A percentile compares a stretch with the other conserved stretches of the same genome.
These are phyloP conservation scores for Steinernema khuongi DNA, from an alignment of 1,140 invertebrate genomes.

Conservation along the genomic window DNA sequence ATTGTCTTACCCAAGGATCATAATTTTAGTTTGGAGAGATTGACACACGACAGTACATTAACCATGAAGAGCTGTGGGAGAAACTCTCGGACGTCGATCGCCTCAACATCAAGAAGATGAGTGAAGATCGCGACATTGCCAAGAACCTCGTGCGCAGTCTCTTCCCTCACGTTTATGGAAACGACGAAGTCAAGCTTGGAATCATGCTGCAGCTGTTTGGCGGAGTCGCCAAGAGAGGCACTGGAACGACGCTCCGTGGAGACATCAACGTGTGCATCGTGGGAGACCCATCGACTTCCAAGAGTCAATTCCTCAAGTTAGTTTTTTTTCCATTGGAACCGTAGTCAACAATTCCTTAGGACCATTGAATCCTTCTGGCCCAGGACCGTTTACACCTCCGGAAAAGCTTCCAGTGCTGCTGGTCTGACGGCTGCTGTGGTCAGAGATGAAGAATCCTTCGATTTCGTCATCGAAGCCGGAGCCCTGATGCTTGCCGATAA, in stretches of 20 bases:
- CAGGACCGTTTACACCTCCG: constrained; percentile 92
- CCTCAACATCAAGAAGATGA: constrained; percentile 95
- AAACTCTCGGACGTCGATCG: constrained; percentile 91
- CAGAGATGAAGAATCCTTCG: constrained; percentile 89
- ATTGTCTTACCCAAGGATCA: constrained; percentile 2
- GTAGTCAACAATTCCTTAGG: constrained; percentile 41
- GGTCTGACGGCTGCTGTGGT: constrained; percentile 97
- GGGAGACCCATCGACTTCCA: constrained; percentile 96
- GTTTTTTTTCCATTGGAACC: constrained; percentile 52
- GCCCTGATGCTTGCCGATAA: constrained; percentile 98
- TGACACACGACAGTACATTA: constrained; percentile 70
- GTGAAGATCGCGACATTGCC: constrained; percentile 80
- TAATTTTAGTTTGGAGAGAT: constrained; percentile 62
- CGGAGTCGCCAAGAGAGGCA: constrained; percentile 84
- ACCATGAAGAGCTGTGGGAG: constrained; percentile 82
- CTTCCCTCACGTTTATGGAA: constrained; percentile 95
- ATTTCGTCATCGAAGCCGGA: constrained; percentile 98
- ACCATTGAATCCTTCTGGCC: constrained; percentile 87
- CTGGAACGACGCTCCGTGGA: constrained; percentile 77
- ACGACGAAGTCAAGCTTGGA: constrained; percentile 91
- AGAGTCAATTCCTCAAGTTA: constrained; percentile 92
- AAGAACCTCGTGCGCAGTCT: constrained; percentile 83
- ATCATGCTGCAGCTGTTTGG: constrained; percentile 94
- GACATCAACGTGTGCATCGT: constrained; percentile 97
- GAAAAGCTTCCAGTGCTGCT: constrained; percentile 92